phyloP scores from a whole-genome alignment of 2,888 invertebrate species.

The Thymelicus sylvestris region DNA sequence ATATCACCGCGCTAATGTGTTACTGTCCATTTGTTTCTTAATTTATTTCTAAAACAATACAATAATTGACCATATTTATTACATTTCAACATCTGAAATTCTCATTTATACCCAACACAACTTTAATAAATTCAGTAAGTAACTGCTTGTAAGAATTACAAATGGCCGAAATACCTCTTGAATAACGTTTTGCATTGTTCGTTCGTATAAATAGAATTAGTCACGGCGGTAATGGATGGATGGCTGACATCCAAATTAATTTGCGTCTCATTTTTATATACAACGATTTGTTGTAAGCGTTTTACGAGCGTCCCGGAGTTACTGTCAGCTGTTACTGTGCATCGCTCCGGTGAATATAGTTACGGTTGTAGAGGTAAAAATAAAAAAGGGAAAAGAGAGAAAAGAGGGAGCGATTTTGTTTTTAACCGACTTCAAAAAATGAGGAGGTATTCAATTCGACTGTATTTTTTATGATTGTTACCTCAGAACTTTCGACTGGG shows the following conservation, averaged over 20 bases:
- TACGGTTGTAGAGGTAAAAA: not conserved
- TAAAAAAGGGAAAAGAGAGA: not conserved
- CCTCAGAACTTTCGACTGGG: too few species aligned
- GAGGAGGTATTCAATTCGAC: too few species aligned
- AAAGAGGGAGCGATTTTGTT: too few species aligned
- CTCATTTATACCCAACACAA: not conserved
- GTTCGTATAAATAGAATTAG: conserved; percentile 2
- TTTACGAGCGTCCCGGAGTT: not conserved
- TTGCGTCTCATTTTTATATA: conserved; percentile 15
- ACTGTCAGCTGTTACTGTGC: not conserved
- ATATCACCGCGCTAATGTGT: not conserved
- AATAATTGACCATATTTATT: not conserved
- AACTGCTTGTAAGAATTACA: not conserved
- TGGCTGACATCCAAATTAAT: conserved; percentile 19
- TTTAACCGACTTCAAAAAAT: too few species aligned
- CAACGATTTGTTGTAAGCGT: conserved; percentile 9
- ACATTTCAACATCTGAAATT: not conserved
- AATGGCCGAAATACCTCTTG: conserved; percentile 5
- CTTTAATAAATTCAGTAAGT: not conserved
- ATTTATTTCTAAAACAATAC: not conserved
- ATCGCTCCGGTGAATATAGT: not conserved
- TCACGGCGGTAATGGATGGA: not conserved
- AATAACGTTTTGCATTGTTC: not conserved
- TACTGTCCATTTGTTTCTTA: not conserved
- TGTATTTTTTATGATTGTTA: too few species aligned